A percentile compares a stretch with the other conserved stretches of the same genome.
These are phyloP conservation scores for Rhizomys pruinosus DNA, from an alignment of 2,113 vertebrate species.

Conservation along the genomic window DNA sequence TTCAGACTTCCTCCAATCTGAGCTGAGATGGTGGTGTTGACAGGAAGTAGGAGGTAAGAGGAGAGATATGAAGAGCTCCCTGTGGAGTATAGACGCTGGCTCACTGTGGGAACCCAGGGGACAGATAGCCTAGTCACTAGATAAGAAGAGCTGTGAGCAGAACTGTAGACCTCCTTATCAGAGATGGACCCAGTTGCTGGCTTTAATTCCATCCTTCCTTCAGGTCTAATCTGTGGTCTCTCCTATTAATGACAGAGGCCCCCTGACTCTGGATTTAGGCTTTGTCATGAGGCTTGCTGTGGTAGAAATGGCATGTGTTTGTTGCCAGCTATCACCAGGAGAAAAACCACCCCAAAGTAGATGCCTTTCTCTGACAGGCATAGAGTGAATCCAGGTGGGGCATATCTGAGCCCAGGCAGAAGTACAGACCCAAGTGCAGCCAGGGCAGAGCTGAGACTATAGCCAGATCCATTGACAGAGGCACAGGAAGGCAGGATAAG, in stretches of 20 bases:
- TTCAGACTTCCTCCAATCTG: neutral
- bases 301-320: neutral
- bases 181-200: neutral
- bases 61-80: neutral
- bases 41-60: neutral
- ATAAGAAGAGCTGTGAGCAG: neutral
- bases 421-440: neutral
- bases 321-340: neutral
- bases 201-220: neutral
- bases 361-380: neutral
- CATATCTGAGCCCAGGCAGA: neutral
- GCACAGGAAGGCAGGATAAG: too few species aligned
- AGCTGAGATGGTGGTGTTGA: neutral
- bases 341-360: neutral
- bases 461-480: neutral
- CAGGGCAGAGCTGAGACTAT: neutral
- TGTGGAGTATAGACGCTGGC: rapidly evolving
- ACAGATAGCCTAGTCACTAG: neutral
- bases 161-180: neutral
- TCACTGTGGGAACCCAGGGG: neutral
- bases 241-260: neutral
- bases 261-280: neutral
- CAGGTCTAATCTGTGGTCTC: neutral
- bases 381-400: neutral
- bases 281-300: neutral